Base-by-base conservation (phyloP, 2,888 invertebrate genomes). In the Pherbina coryleti region DNA sequence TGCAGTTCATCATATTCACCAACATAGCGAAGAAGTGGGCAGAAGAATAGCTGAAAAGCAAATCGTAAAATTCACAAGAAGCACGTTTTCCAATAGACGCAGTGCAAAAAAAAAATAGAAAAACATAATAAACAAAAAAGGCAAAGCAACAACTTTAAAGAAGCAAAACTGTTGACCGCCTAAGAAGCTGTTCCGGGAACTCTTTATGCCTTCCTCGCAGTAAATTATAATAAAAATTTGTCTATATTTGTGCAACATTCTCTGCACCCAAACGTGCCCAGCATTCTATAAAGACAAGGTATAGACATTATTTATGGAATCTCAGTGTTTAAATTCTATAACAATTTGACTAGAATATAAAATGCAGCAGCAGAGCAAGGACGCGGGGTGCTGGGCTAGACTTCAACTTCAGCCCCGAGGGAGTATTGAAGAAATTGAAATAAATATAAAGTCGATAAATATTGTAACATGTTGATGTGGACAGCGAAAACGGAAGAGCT, bases 81-180 rank as follows among this genome's bases (percentile, higher is more conserved):
- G 78, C 80, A 80, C 80, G 80, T 80, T 76, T 73, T 44, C 73
- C 73, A 62, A 73, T 73, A 66, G 67, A 49, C 51, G 14, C 66
- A 28, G 31, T 17, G 11, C 49, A 44, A 75, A 55, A 62, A 55
- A 44, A 51, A 78, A 19, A 76, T 57, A 75, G 11, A 14, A 75
- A 57, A 70, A 14, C 28, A 66, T 51, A 28, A 44, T 22, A 31
- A 55, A 11, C 64, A 64, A 77, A 75, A 75, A 62, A 64, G 9
- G 37, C 25, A 67, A 62, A 75, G 17, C 44, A 71, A 44, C 49
- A 25, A 69, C 31, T n/a, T 66, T 37, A 53, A 31, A 53, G 76
- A 73, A 75, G 76, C 78, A 71, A 81, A 83, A 81, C 81, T 84
- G 84, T 85, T 86, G 85, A 82, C 84, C 85, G 83, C 83, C 84